Conservation (phyloP, 2,888 invertebrate genomes). For the Girardia tigrina region DNA sequence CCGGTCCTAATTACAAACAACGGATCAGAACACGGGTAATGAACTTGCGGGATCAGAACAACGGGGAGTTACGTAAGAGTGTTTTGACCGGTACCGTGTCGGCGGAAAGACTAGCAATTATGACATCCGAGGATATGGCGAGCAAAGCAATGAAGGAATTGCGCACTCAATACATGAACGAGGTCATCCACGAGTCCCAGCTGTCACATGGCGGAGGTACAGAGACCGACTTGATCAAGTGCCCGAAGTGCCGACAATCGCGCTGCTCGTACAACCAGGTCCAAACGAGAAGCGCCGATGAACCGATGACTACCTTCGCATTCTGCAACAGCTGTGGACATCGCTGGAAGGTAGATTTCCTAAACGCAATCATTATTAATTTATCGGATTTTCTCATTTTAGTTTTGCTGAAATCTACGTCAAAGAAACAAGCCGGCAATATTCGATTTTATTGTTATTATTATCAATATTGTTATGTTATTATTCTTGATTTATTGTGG, state of each 20-base stretch:
- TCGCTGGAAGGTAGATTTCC: constrained; percentile 85
- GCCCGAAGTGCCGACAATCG: constrained; percentile 87
- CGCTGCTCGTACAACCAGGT: constrained; percentile 96
- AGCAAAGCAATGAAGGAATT: constrained; percentile 88
- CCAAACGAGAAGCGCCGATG: constrained; percentile 94
- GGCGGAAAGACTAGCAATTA: constrained; percentile 70
- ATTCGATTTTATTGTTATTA: no score
- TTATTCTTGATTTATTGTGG: no score
- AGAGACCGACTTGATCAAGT: constrained; percentile 85
- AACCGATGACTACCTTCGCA: constrained; percentile 99
- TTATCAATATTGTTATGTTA: no score
- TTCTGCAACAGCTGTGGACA: constrained; percentile 92
- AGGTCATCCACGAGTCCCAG: constrained; percentile 93
- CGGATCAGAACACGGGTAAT: constrained; percentile 82
- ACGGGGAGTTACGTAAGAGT: constrained; percentile 77
- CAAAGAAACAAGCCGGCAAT: no score
- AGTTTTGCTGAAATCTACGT: no score
- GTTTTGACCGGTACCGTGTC: constrained; percentile 72
- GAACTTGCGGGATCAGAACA: constrained; percentile 88
- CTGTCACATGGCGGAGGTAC: constrained; percentile 79
- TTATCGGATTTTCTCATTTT: no score
- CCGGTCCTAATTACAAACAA: constrained; percentile 88
- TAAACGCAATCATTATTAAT: no score
- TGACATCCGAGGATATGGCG: constrained; percentile 98
- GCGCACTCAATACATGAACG: constrained; percentile 81